These are phyloP conservation scores for Sander vitreus DNA, from an alignment of 2,113 vertebrate genomes.

Conservation along the genomic window DNA sequence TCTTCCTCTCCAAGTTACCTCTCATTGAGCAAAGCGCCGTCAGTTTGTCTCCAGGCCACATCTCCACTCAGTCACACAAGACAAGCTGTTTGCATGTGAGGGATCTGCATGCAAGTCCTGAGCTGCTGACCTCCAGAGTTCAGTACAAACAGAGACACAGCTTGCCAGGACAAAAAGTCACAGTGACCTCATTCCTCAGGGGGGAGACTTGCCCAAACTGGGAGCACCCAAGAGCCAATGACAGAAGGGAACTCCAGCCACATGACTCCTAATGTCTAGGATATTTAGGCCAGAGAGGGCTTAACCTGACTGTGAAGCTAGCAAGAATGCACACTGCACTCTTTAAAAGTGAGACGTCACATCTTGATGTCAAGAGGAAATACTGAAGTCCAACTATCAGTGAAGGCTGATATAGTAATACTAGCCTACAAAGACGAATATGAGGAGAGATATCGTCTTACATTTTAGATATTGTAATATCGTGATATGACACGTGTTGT, in stretches of 20 bases:
- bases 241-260: conserved; percentile 12
- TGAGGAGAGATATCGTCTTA: too few species aligned
- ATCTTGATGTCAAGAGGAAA: neutral
- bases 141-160: conserved; percentile 20
- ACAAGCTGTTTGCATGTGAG: conserved; percentile 19
- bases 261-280: conserved; percentile 35
- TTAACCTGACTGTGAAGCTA: conserved; percentile 36
- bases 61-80: neutral
- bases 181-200: conserved; percentile 55
- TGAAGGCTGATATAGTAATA: neutral
- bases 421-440: too few species aligned
- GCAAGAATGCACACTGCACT: neutral
- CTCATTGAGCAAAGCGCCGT: neutral
- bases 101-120: conserved; percentile 3
- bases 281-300: conserved; percentile 50
- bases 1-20: neutral
- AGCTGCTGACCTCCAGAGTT: conserved; percentile 47
- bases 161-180: conserved; percentile 31
- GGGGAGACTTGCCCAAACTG: conserved; percentile 1
- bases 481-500: too few species aligned
- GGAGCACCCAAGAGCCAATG: conserved; percentile 21
- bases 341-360: neutral
- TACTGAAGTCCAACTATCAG: neutral
- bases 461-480: too few species aligned
- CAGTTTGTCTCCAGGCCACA: neutral